These are phyloP conservation scores for Mus spicilegus DNA, from an alignment of 2,113 vertebrate genomes.

Conservation along the genomic window DNA sequence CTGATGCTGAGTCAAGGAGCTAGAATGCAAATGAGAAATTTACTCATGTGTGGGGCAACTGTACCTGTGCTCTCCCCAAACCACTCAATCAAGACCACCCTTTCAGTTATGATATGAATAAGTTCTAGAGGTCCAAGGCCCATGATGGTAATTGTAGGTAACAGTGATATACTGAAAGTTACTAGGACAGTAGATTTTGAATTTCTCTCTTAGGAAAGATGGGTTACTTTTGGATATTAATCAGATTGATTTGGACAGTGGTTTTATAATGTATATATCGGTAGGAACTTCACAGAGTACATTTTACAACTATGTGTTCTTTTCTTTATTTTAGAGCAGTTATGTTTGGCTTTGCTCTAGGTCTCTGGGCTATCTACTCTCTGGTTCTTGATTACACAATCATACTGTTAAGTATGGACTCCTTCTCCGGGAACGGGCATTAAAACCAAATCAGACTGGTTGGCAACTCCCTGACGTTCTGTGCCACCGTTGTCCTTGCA, in stretches of 20 bases:
- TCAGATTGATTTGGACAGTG: background rate
- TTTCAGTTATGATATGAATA: background rate
- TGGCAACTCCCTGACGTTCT: background rate
- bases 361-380: background rate
- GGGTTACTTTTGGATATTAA: background rate
- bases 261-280: background rate
- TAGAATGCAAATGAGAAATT: conserved; percentile 80
- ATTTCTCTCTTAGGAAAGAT: background rate
- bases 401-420: background rate
- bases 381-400: background rate
- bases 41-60: conserved; percentile 52
- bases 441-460: background rate
- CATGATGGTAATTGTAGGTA: background rate
- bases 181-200: background rate
- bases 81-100: conserved; percentile 65
- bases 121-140: background rate
- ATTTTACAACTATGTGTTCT: background rate
- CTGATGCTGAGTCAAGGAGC: conserved; percentile 81
- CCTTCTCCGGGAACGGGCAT: background rate
- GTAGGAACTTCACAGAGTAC: background rate
- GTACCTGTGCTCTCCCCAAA: conserved; percentile 74
- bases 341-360: background rate
- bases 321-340: background rate
- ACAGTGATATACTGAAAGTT: background rate
- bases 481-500: background rate